Conservation (phyloP, 1,140 invertebrate species). For the Drosophila ogumai region DNA sequence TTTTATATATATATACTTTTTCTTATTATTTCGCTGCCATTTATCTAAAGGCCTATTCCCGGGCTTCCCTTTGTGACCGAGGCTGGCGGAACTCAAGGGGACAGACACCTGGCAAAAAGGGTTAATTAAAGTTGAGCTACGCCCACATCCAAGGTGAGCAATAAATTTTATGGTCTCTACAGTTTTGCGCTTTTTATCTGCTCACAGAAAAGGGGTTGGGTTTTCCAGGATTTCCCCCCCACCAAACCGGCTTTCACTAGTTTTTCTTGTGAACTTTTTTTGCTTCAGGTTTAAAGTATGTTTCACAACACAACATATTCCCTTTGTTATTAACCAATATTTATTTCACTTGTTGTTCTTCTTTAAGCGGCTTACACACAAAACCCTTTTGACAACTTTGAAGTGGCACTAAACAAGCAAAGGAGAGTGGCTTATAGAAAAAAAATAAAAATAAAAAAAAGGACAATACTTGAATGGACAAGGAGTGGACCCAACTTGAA, state of each 20-base stretch:
- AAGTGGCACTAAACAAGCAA: conserved; percentile 15
- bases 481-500: conserved; percentile 25
- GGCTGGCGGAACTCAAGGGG: not conserved
- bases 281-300: conserved; percentile 4
- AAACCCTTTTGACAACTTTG: conserved; percentile 36
- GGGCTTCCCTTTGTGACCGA: conserved; percentile 39
- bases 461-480: conserved; percentile 10
- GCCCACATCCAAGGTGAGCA: conserved; percentile 50
- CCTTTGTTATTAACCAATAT: conserved; percentile 36
- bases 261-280: conserved; percentile 20
- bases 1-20: conserved; percentile 13
- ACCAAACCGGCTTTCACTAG: conserved; percentile 3
- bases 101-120: conserved; percentile 37
- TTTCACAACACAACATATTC: conserved; percentile 35
- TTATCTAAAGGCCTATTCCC: conserved; percentile 41
- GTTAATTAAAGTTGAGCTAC: conserved; percentile 58
- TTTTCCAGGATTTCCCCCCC: not conserved
- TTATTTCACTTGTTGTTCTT: conserved; percentile 47
- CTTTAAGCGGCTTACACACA: conserved; percentile 38
- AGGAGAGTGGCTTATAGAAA: not conserved
- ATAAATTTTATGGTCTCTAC: conserved; percentile 55
- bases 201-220: not conserved
- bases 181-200: not conserved
- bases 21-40: conserved; percentile 28
- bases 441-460: conserved; percentile 8